Percentiles rank a stretch among this genome's conserved stretches.
Conservation (phyloP, 2,888 invertebrate species). For the Cerastis rubricosa region DNA sequence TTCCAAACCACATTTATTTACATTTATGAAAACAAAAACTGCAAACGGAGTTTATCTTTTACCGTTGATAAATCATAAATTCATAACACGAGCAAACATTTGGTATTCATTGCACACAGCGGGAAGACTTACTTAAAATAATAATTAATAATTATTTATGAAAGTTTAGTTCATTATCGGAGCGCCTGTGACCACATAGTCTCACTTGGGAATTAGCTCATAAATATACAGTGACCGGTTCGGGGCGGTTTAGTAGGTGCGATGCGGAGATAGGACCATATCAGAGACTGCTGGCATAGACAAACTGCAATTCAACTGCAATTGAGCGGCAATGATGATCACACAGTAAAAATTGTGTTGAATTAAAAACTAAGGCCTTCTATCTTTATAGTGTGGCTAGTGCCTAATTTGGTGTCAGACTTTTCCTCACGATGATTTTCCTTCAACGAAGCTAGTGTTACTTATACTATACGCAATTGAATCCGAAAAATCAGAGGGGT, state of each 20-base stretch:
- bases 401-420: too few species aligned
- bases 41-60: slow-evolving; percentile 28
- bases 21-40: neutral
- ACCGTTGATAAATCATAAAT: slow-evolving; percentile 61
- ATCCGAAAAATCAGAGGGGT: too few species aligned
- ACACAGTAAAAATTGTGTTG: neutral
- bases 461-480: too few species aligned
- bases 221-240: slow-evolving; percentile 58
- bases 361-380: neutral
- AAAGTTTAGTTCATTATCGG: slow-evolving; percentile 50
- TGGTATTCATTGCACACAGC: slow-evolving; percentile 64
- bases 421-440: too few species aligned
- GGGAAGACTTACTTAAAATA: slow-evolving; percentile 64
- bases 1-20: neutral
- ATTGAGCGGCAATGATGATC: neutral
- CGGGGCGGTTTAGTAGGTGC: slow-evolving; percentile 23
- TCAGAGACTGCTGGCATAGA: neutral
- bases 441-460: too few species aligned
- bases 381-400: too few species aligned
- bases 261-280: slow-evolving; percentile 7
- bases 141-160: slow-evolving; percentile 60
- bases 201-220: slow-evolving; percentile 51
- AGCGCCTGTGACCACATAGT: slow-evolving; percentile 44
- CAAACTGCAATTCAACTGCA: neutral
- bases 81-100: slow-evolving; percentile 55